Evolutionary conservation across 2,113 vertebrate species (phyloP), one percentile per base, ranked within the genome.

Genomic region (Syngnathus scovelli): DNA sequence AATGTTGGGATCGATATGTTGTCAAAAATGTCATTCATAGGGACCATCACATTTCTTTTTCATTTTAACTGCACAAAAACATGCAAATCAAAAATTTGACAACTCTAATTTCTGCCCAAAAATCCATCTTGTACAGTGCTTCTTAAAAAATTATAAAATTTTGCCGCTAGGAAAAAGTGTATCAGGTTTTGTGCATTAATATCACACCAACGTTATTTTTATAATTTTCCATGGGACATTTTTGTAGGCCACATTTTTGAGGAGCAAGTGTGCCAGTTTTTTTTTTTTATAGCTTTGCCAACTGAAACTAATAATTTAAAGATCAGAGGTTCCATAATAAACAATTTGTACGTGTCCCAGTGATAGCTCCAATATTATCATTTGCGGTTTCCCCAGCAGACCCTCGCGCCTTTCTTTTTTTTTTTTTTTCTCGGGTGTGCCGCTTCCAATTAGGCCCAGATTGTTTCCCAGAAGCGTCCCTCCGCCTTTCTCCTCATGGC

Each of bases 371-470:
- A 52, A 11, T 18, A 18, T 49, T 49, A 52, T 52, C n/a, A n/a
- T 49, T 52, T 21, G 19, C 1, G 7, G 2, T 52, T 52, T 19
- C 7, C 2, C 75, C 78, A 46, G 69, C 38, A 66, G 67, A 82
- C 84, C 73, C 83, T 83, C 78, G 33, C n/a, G 8, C 49, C 49
- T 21, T 76, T 82, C 49, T 21, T 83, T 71, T 76, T 8, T 19
- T 49, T 19, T 49, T 49, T 49, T 19, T 21, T 0, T 21, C 6
- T 49, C 19, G 1, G 1, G 4, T 52, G 49, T 54, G 76, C 72
- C 76, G 75, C 67, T 75, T 82, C 76, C 81, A 85, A 88, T 87
- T 90, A 85, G 80, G 75, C 75, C 82, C 83, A 87, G 83, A 76
- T 82, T 71, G 67, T 86, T 91, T 88, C 88, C 85, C 87, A 87